Percentiles rank a stretch among this genome's conserved stretches.
phyloP scores from a whole-genome alignment of 2,888 invertebrate genomes.

The Rhodophaea formosa region DNA sequence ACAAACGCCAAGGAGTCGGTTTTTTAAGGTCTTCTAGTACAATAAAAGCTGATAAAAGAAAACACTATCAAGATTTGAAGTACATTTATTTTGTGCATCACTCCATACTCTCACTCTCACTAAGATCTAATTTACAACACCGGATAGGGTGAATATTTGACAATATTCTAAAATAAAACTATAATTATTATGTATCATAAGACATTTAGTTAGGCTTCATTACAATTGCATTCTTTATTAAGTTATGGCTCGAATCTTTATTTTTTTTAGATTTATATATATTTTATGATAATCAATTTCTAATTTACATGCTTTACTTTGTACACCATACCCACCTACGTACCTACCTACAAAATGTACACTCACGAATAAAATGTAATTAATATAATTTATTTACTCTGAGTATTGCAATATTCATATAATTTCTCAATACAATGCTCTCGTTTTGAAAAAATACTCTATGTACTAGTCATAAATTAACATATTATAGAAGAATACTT shows the following conservation, averaged over 20 bases:
- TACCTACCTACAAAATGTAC: constrained; percentile 30
- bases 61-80: constrained; percentile 48
- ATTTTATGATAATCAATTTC: constrained; percentile 36
- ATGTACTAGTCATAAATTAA: constrained; percentile 10
- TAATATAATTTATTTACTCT: constrained; percentile 3
- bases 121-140: constrained; percentile 69
- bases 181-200: constrained; percentile 65
- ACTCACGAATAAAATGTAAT: constrained; percentile 23
- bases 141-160: constrained; percentile 58
- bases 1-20: too few species aligned
- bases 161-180: constrained; percentile 55
- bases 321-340: too few species aligned
- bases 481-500: constrained; percentile 29
- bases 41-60: constrained; percentile 5
- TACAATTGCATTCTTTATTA: constrained; percentile 50
- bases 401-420: constrained; percentile 18
- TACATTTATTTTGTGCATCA: constrained; percentile 79
- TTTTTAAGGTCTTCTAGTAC: too few species aligned
- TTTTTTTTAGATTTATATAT: constrained; percentile 41
- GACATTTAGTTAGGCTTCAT: constrained; percentile 75
- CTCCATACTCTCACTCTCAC: constrained; percentile 63
- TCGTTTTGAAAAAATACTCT: constrained; percentile 4
- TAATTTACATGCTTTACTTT: constrained; percentile 41
- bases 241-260: constrained; percentile 70
- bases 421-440: background rate